Base-by-base conservation (phyloP, 2,888 invertebrate species). In the Drosophila subquinaria region DNA sequence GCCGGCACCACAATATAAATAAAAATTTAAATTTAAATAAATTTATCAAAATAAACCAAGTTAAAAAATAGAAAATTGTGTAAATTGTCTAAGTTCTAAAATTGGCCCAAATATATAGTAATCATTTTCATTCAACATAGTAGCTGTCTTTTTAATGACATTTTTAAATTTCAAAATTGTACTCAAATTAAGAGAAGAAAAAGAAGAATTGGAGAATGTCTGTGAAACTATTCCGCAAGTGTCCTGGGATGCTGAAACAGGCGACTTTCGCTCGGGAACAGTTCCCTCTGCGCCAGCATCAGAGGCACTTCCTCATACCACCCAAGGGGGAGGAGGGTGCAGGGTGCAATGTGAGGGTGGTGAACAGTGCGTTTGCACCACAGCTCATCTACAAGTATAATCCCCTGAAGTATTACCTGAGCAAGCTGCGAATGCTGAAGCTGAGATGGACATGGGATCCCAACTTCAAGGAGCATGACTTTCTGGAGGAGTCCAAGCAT, bases 81-180 rank as follows among this genome's bases (percentile, higher is more conserved):
- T 23, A 23, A 23, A 23, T 23, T 23, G 1, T 23, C 3, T 23
- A 23, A 23, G 0, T 2, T 23, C 0, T 4, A 0, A 23, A 23
- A 20, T 3, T 20, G 20, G 20, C 3, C 20, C 20, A 20, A 20
- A 20, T 1, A 20, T 20, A 20, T 20, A 20, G 20, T 20, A 20
- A 20, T 23, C 23, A 23, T 23, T 23, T 4, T 23, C 4, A 30
- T 95, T 99, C 51, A 99, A 99, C 75, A 60, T 2, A 81, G 84
- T 65, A 76, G 59, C 43, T 38, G 15, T 1, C 10, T 4, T 15
- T 47, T 38, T 13, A 11, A 17, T 10, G 15, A 42, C 38, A 15
- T 40, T 50, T 20, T 38, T 45, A 68, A 59, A 50, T 70, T 73
- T 33, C 5, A 27, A 36, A 55, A 17, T 50, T 70, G 27, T 15